Base-by-base conservation (phyloP, 1,140 invertebrate species). In the Drosophila equinoxialis region DNA sequence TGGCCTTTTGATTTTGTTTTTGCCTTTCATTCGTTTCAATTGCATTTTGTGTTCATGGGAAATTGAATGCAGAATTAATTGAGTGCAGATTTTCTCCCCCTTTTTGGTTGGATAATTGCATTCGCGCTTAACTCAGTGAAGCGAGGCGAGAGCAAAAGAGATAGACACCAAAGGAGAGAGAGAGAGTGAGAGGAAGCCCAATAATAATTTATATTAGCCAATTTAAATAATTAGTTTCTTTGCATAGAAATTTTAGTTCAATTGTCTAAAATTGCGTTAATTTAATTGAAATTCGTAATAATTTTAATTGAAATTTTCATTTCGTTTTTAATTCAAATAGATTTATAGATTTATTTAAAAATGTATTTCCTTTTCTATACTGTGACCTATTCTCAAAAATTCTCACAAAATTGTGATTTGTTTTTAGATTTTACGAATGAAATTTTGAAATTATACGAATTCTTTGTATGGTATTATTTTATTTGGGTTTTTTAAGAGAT, bases 1-100 rank as follows among this genome's bases (percentile, higher is more conserved):
- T 51, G 45, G 45, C 45, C 17, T 51, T 10, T 11, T 51, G 14
- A 3, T 8, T 42, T 48, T 48, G 17, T 17, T n/a, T 14, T 48
- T 20, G 45, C 2, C 3, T 17, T 23, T 23, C 45, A 51, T 8
- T 51, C 17, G 17, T 23, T 23, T 51, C 8, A 51, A 51, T 51
- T 51, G 45, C 45, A 51, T 48, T 48, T 48, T 51, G 45, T 20
- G 13, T 51, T 35, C 26, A 58, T 70, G 66, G 14, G 63, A 60
- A 75, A 75, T 59, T 60, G 58, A 80, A 70, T 61, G 39, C 48
- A 11, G 30, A 39, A 69, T 54, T 37, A 51, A 51, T 51, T 51
- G 45, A 20, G 45, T 51, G 45, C 17, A 51, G 45, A 51, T 51
- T 51, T 51, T 23, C 45, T 6, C 45, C 45, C 45, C 20, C 45